Evolutionary conservation across 2,113 vertebrate genomes (phyloP).

Genomic region (Oryzias woworae): DNA sequence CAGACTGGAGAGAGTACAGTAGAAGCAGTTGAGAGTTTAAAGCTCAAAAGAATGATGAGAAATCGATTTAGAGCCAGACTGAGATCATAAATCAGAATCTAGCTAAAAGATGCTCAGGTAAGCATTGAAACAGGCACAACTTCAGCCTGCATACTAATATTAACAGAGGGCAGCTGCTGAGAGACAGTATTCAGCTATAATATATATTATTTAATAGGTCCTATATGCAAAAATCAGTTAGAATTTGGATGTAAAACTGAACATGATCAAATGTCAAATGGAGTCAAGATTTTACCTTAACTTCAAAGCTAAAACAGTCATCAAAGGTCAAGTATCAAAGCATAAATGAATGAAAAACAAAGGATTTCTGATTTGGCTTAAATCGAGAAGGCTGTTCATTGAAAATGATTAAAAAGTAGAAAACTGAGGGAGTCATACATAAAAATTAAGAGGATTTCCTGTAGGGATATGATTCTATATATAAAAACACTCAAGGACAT

Average conservation of each 20-base stretch:
- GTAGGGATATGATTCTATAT: too few relatives aligned
- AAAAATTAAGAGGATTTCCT: too few relatives aligned
- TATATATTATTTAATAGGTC: constrained; percentile 9
- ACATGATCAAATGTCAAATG: too few relatives aligned
- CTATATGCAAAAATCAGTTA: constrained; percentile 7
- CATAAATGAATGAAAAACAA: too few relatives aligned
- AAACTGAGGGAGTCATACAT: too few relatives aligned
- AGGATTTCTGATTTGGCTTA: too few relatives aligned
- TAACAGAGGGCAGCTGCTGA: constrained; percentile 4
- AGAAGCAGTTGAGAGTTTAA: constrained; percentile 11
- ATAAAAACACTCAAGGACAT: too few relatives aligned
- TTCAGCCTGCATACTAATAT: constrained; percentile 35
- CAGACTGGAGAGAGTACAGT: background rate
- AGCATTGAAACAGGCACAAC: constrained; percentile 24
- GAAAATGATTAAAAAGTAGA: too few relatives aligned
- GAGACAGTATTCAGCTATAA: constrained; percentile 18
- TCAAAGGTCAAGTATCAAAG: too few relatives aligned
- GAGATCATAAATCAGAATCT: constrained; percentile 17
- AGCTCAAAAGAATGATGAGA: constrained; percentile 7
- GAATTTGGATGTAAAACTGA: background rate
- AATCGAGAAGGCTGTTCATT: too few relatives aligned
- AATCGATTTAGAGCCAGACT: constrained; percentile 31
- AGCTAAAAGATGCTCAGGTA: constrained; percentile 21
- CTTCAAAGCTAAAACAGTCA: too few relatives aligned
- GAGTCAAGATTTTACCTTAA: too few relatives aligned